Percentiles rank a stretch among this genome's conserved stretches.
Conservation (phyloP, 2,797 vertebrate genomes). For the Phoxinus dragarum region DNA sequence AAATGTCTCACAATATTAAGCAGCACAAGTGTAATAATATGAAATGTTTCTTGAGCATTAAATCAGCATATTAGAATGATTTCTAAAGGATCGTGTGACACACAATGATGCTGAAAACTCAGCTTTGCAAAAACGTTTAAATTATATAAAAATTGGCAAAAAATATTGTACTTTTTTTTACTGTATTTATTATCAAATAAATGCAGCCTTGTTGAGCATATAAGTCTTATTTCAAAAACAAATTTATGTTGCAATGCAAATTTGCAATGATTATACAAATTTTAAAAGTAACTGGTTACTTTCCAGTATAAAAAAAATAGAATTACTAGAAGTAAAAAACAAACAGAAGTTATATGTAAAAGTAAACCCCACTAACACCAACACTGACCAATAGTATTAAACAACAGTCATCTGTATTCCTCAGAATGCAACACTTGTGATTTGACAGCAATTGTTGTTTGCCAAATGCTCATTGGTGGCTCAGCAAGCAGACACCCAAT, state of each 20-base stretch:
- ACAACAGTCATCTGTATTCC: constrained; percentile 15
- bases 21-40: background rate
- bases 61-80: background rate
- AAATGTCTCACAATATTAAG: no score
- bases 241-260: no score
- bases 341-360: background rate
- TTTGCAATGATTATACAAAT: background rate
- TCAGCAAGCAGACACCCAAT: constrained; percentile 26
- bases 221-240: background rate
- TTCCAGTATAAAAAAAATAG: background rate
- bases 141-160: background rate
- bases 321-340: background rate
- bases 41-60: background rate
- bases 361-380: background rate
- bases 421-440: constrained; percentile 32
- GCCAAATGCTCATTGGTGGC: background rate
- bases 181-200: background rate
- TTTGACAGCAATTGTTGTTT: constrained; percentile 6
- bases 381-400: background rate
- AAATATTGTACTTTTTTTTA: background rate
- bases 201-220: background rate
- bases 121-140: background rate
- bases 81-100: background rate
- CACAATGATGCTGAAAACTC: background rate
- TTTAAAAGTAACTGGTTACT: background rate